These are phyloP conservation scores for Bos taurus DNA, from an alignment of 2,113 vertebrate genomes.

Conservation along the genomic window ARS-UCD2.0 NC_037331.1:78138501-78139000, in stretches of 20 bases:
- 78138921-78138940: not conserved
- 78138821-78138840: not conserved
- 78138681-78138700: not conserved
- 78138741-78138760: not conserved
- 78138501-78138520: not conserved
- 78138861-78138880: not conserved
- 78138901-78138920: not conserved
- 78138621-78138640: not conserved
- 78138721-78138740: not conserved
- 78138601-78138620: not conserved
- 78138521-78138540: not conserved
- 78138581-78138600: not conserved
- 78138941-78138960: not conserved
- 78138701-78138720: not conserved
- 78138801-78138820: not conserved
- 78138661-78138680: not conserved
- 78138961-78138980: not conserved
- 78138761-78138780: not conserved
- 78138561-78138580: not conserved
- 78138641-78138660: not conserved
- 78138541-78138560: not conserved
- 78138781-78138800: not conserved
- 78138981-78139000: not conserved
- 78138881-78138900: not conserved
- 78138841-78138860: not conserved